These are phyloP conservation scores for Phoxinus phoxinus DNA, from an alignment of 2,113 vertebrate genomes.

Conservation along the genomic window DNA sequence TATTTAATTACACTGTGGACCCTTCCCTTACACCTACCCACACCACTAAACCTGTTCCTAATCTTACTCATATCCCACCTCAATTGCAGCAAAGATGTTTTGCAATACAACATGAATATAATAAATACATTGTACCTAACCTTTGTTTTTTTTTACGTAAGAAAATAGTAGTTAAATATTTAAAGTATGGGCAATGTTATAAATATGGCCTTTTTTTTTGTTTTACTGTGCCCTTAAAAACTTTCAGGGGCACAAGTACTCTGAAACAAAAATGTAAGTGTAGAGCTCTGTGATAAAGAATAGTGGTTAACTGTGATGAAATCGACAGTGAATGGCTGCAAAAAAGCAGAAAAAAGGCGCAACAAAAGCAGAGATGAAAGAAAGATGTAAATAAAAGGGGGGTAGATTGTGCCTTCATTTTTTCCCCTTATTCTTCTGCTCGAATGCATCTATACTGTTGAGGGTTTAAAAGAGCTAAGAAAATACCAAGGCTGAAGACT, in stretches of 20 bases:
- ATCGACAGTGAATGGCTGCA: not conserved
- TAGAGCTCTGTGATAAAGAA: not conserved
- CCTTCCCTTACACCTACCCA: no score
- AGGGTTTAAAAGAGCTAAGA: not conserved
- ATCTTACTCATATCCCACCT: no score
- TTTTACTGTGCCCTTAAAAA: not conserved
- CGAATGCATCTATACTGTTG: not conserved
- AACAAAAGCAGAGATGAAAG: slow-evolving; percentile 5
- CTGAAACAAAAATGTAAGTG: not conserved
- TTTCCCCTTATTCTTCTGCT: not conserved
- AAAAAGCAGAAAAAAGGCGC: not conserved
- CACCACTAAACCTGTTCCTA: no score
- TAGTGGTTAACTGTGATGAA: not conserved
- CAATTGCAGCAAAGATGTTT: no score
- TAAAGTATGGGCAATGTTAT: no score
- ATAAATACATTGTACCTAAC: no score
- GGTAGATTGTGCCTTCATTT: not conserved
- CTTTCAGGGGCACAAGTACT: not conserved
- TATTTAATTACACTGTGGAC: no score
- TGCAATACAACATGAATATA: no score
- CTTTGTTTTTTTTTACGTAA: no score
- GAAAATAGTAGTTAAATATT: no score
- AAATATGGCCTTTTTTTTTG: no score
- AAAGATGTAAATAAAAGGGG: not conserved
- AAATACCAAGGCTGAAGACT: not conserved